These are phyloP conservation scores for Azemiops feae DNA, from an alignment of 2,113 vertebrate species.

Conservation along the genomic window DNA sequence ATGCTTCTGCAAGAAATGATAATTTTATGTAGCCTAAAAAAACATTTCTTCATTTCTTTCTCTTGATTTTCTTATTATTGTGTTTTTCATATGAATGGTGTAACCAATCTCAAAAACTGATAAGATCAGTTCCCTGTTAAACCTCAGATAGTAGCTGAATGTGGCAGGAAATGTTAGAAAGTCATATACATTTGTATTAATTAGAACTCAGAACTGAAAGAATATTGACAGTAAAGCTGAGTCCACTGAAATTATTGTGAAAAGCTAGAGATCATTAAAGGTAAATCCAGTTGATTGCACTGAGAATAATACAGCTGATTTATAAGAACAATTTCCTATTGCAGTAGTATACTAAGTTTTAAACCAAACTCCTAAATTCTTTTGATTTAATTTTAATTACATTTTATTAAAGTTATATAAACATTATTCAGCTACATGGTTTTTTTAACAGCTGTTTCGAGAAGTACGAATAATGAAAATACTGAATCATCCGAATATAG, in stretches of 20 bases:
- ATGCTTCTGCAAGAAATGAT: neutral
- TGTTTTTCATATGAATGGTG: neutral
- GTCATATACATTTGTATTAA: neutral
- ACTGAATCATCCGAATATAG: slow-evolving; percentile 96
- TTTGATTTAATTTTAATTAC: neutral
- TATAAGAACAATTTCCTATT: neutral
- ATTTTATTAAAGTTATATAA: neutral
- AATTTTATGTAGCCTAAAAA: neutral
- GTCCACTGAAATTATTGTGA: neutral
- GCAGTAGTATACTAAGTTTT: neutral
- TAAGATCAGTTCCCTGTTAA: neutral
- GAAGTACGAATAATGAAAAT: slow-evolving; percentile 99
- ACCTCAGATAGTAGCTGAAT: neutral
- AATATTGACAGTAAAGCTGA: neutral
- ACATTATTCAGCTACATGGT: slow-evolving; percentile 38
- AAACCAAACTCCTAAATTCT: neutral
- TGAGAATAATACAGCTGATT: neutral
- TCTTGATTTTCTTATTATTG: neutral
- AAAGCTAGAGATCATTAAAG: neutral
- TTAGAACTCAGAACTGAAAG: neutral
- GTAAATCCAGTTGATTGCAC: neutral
- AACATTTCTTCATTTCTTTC: neutral
- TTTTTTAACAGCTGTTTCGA: slow-evolving; percentile 87
- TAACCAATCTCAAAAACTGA: neutral
- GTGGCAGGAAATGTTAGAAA: neutral